Evolutionary conservation across 2,797 vertebrate genomes (phyloP).

Genomic region (Myotis findleyi): DNA sequence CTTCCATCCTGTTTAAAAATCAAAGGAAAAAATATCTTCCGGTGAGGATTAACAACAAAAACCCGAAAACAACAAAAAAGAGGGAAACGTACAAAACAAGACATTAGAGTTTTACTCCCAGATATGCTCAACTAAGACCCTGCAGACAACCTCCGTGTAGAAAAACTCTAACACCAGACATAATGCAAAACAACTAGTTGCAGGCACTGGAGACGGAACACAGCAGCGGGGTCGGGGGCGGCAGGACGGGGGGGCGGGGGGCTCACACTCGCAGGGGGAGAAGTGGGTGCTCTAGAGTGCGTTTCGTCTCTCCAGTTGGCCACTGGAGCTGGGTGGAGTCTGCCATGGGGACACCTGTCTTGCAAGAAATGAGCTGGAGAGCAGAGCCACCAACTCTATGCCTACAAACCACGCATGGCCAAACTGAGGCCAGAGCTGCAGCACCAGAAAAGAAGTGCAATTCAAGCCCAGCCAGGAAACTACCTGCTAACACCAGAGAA

Average conservation of each 20-base stretch:
- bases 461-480: not conserved
- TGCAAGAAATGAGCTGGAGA: not conserved
- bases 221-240: too few species aligned
- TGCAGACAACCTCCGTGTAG: not conserved
- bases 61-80: too few species aligned
- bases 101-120: not conserved
- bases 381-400: not conserved
- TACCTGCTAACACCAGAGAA: not conserved
- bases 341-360: not conserved
- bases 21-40: too few species aligned
- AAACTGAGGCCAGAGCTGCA: not conserved
- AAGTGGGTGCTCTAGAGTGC: not conserved
- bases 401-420: not conserved
- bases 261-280: not conserved
- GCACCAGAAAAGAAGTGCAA: not conserved
- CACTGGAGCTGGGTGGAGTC: too few species aligned
- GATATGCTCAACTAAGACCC: not conserved
- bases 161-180: not conserved
- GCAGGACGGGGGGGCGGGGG: too few species aligned
- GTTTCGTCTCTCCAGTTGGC: not conserved
- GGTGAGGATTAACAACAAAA: too few species aligned
- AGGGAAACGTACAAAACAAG: too few species aligned
- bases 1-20: not conserved
- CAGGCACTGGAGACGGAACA: not conserved
- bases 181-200: not conserved